These are phyloP conservation scores for Maniola jurtina DNA, from an alignment of 1,140 invertebrate genomes.

Conservation along the genomic window DNA sequence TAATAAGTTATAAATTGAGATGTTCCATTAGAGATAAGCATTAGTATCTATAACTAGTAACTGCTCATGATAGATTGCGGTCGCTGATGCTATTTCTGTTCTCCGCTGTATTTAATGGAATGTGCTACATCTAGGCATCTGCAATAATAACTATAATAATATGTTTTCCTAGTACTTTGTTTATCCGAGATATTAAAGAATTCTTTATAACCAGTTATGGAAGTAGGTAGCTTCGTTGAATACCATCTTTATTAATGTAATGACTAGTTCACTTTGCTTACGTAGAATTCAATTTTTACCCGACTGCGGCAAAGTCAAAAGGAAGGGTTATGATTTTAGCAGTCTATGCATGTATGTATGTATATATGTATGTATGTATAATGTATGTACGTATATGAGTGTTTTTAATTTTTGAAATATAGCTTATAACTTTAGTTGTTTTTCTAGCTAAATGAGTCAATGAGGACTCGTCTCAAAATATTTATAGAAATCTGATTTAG, in stretches of 20 bases:
- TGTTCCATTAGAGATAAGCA: constrained; percentile 34
- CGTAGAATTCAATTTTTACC: no score
- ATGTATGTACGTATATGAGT: no score
- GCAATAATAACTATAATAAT: not conserved
- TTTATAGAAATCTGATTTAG: not conserved
- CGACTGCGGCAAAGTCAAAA: no score
- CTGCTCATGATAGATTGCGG: constrained; percentile 37
- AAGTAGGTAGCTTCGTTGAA: no score
- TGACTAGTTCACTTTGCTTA: no score
- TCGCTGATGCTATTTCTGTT: constrained; percentile 32
- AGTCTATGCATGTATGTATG: no score
- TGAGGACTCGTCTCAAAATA: not conserved
- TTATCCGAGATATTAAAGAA: no score
- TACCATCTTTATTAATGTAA: no score
- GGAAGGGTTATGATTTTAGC: no score
- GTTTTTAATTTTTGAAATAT: no score
- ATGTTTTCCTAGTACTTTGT: not conserved
- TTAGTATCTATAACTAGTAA: constrained; percentile 36
- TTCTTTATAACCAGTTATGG: no score
- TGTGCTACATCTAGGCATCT: constrained; percentile 1
- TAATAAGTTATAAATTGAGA: constrained; percentile 22
- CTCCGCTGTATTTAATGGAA: constrained; percentile 21
- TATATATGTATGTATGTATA: no score
- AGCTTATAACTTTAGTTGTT: not conserved
- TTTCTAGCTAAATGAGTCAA: not conserved